Conservation (phyloP, 2,888 invertebrate species). For the Xiphydria camelus region DNA sequence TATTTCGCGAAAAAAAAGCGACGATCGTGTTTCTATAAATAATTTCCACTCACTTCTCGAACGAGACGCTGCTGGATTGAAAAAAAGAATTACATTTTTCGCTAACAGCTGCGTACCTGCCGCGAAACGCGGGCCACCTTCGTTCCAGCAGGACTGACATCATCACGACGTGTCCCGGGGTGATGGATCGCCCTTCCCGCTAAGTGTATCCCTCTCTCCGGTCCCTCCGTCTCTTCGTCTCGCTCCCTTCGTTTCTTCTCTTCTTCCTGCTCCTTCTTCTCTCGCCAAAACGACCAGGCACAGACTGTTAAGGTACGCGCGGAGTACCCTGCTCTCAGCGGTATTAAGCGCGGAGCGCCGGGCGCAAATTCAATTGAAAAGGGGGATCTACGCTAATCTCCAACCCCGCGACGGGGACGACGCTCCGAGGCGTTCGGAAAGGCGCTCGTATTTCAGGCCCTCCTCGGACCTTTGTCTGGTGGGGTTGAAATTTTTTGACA, state of each 20-base stretch:
- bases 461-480: too few relatives aligned
- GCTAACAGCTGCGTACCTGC: background rate
- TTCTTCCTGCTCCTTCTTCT: background rate
- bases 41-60: too few relatives aligned
- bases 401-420: background rate
- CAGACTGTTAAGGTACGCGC: background rate
- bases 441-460: background rate
- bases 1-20: too few relatives aligned
- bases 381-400: constrained; percentile 2
- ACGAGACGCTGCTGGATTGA: too few relatives aligned
- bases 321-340: background rate
- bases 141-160: background rate
- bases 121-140: background rate
- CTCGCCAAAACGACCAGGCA: too few relatives aligned
- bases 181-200: background rate
- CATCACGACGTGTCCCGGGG: background rate
- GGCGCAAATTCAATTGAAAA: constrained; percentile 3
- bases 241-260: background rate
- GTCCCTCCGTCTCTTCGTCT: background rate
- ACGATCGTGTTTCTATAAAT: too few relatives aligned
- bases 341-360: constrained; percentile 1
- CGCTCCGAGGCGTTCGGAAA: background rate
- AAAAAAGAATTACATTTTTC: too few relatives aligned
- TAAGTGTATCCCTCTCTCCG: too few relatives aligned
- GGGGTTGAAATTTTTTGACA: too few relatives aligned